phyloP scores from a whole-genome alignment of 1,140 invertebrate species.

The Drosophila chauvacae region DNA sequence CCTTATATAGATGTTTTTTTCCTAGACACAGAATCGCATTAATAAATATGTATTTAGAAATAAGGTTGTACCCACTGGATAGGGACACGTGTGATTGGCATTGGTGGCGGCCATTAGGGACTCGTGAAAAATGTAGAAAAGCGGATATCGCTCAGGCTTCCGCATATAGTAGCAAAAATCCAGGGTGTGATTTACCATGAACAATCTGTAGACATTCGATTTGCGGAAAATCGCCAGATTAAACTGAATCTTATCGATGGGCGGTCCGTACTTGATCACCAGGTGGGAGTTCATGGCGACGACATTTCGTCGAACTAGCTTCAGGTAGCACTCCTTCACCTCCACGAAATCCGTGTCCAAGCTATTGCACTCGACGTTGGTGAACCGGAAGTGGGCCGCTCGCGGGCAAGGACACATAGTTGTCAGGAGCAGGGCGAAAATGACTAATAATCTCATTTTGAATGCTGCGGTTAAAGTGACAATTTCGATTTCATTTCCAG shows the following conservation, averaged over 20 bases:
- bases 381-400: slow-evolving; percentile 27
- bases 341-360: slow-evolving; percentile 24
- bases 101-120: slow-evolving; percentile 33
- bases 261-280: slow-evolving; percentile 5
- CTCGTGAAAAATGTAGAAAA: slow-evolving; percentile 50
- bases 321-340: slow-evolving; percentile 26
- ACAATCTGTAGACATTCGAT: slow-evolving; percentile 48
- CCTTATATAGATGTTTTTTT: slow-evolving; percentile 27
- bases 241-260: slow-evolving; percentile 33
- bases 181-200: slow-evolving; percentile 44
- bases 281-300: slow-evolving; percentile 18
- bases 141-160: slow-evolving; percentile 35
- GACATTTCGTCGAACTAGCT: slow-evolving; percentile 26
- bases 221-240: slow-evolving; percentile 36
- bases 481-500: slow-evolving; percentile 5
- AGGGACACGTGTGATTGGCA: slow-evolving; percentile 60
- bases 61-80: slow-evolving; percentile 23
- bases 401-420: neutral
- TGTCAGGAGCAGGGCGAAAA: neutral
- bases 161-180: slow-evolving; percentile 62
- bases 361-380: slow-evolving; percentile 22
- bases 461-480: slow-evolving; percentile 1
- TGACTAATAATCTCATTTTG: slow-evolving; percentile 11
- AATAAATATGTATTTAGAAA: neutral
- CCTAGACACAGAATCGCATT: slow-evolving; percentile 4